A percentile compares a stretch with the other conserved stretches of the same genome.
These are phyloP conservation scores for Celastrina argiolus DNA, from an alignment of 2,888 invertebrate species.

Conservation along the genomic window DNA sequence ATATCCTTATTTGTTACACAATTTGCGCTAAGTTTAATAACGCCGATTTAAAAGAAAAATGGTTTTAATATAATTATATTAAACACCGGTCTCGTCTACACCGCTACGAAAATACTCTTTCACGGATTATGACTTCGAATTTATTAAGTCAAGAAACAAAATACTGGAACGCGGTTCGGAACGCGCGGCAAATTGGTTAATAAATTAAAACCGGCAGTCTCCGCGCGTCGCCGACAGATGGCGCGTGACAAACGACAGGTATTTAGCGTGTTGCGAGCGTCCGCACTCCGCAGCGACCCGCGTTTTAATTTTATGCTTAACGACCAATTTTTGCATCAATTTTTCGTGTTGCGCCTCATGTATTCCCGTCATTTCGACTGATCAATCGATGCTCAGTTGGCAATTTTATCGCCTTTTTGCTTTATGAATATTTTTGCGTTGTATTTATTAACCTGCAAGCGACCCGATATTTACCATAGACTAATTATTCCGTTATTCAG, in stretches of 20 bases:
- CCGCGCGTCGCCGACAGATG: conserved; percentile 72
- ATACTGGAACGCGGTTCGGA: conserved; percentile 62
- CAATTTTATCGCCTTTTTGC: conserved; percentile 40
- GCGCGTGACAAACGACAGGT: conserved; percentile 76
- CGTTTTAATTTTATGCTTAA: conserved; percentile 75
- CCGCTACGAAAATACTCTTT: conserved; percentile 51
- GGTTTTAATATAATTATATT: conserved; percentile 35
- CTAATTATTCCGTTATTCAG: too few species aligned
- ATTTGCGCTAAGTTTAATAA: conserved; percentile 18
- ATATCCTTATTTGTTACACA: conserved; percentile 20
- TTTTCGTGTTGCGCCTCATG: conserved; percentile 60
- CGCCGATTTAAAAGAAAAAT: conserved; percentile 29
- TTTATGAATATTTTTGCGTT: background rate
- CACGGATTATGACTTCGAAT: conserved; percentile 64
- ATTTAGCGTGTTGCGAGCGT: conserved; percentile 75
- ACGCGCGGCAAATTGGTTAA: conserved; percentile 74
- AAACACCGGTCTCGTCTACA: conserved; percentile 37
- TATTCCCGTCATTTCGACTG: conserved; percentile 55
- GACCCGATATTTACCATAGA: background rate
- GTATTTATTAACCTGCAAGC: background rate
- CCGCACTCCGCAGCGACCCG: conserved; percentile 54
- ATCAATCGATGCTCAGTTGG: conserved; percentile 43
- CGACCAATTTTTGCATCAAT: conserved; percentile 74
- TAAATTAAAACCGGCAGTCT: conserved; percentile 76
- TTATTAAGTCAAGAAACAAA: conserved; percentile 74